These are phyloP conservation scores for Bettongia penicillata DNA, from an alignment of 2,113 vertebrate genomes.

Conservation along the genomic window DNA sequence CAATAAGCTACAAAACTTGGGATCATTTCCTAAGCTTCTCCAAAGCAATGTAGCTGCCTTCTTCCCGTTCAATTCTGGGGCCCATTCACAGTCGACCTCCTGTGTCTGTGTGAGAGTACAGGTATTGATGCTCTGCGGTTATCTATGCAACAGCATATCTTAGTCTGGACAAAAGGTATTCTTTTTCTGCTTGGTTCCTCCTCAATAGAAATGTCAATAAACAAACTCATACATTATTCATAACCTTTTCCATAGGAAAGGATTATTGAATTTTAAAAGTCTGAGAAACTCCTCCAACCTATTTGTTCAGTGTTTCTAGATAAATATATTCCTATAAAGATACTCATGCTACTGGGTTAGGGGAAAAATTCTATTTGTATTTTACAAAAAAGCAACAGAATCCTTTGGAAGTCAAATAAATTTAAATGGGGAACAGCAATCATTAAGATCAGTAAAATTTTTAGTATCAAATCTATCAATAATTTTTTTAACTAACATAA, in stretches of 20 bases:
- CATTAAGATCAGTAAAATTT: not conserved
- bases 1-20: not conserved
- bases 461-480: not conserved
- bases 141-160: not conserved
- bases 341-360: not conserved
- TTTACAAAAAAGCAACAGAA: not conserved
- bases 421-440: not conserved
- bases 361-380: not conserved
- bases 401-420: not conserved
- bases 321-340: not conserved
- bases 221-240: not conserved
- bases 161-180: not conserved
- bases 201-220: not conserved
- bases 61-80: not conserved
- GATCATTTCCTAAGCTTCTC: not conserved
- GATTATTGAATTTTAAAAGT: not conserved
- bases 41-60: not conserved
- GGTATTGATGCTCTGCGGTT: not conserved
- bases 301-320: not conserved
- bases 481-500: not conserved
- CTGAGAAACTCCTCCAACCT: not conserved
- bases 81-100: not conserved
- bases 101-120: not conserved
- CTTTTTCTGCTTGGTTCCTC: not conserved
- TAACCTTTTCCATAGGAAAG: not conserved